phyloP scores from a whole-genome alignment of 1,140 invertebrate species.

The Probaryconus sp. region DNA sequence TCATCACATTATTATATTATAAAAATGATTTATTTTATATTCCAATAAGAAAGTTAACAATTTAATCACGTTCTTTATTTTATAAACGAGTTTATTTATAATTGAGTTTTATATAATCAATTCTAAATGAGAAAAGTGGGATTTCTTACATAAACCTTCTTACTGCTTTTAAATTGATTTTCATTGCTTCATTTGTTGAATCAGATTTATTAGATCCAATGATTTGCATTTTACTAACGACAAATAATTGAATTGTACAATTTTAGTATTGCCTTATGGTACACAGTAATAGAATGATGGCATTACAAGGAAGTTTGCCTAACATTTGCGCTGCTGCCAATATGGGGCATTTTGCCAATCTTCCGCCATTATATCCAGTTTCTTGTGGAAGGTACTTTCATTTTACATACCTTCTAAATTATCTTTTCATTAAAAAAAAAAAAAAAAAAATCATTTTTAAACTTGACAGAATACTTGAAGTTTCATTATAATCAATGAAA shows the following conservation, averaged over 20 bases:
- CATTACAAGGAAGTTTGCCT: slow-evolving; percentile 70
- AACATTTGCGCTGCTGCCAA: slow-evolving; percentile 69
- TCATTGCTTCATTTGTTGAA: too few relatives aligned
- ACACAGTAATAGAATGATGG: slow-evolving; percentile 67
- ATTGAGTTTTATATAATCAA: too few relatives aligned
- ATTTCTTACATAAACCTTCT: too few relatives aligned
- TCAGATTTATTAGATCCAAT: too few relatives aligned
- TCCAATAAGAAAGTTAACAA: neutral
- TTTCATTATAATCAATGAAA: too few relatives aligned
- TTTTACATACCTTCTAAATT: too few relatives aligned
- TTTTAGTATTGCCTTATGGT: slow-evolving; percentile 69
- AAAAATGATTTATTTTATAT: slow-evolving; percentile 7
- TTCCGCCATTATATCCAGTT: slow-evolving; percentile 60
- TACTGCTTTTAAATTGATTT: too few relatives aligned
- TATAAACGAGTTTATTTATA: too few relatives aligned
- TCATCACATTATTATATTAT: neutral
- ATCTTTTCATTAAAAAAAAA: too few relatives aligned
- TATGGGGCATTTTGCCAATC: slow-evolving; percentile 56
- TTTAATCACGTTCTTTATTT: neutral
- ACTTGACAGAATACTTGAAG: too few relatives aligned
- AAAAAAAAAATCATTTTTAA: slow-evolving; percentile 18
- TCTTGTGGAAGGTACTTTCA: slow-evolving; percentile 61
- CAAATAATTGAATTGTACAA: slow-evolving; percentile 19
- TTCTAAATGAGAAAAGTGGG: too few relatives aligned
- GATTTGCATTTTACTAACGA: too few relatives aligned